Evolutionary conservation across 2,888 invertebrate genomes (phyloP), one percentile per base, ranked within the genome.

Genomic region (Netelia inedita): DNA sequence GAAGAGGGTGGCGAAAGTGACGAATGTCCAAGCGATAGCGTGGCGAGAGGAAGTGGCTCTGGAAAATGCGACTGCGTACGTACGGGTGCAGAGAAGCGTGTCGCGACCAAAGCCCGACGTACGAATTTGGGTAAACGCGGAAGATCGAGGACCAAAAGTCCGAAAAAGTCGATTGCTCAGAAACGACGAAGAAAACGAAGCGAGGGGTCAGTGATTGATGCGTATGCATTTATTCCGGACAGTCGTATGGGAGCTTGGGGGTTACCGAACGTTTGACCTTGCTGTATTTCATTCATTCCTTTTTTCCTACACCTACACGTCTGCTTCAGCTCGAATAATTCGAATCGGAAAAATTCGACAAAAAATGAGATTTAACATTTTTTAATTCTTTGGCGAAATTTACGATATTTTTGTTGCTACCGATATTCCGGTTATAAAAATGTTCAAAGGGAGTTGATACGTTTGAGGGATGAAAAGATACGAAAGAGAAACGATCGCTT

Each of bases 131-230:
- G 81, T 19, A 85, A 85, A 28, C 78, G 81, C 8, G 81, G 55
- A 65, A 63, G 81, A 65, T 71, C 84, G 43, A 81, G 78, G 35
- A 85, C 81, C 65, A 85, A 78, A 23, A 85, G 84, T 53, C 84
- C 84, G 1, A 74, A 50, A 5, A 78, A 68, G 19, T 10, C 78
- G 8, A 23, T 41, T 14, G 71, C 50, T 10, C 78, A 69, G 41
- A 85, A 85, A 65, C 81, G 84, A 19, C 74, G 78, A 65, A 73
- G 73, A 74, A 69, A 85, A 50, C 63, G 55, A 3, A 81, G 78
- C 69, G 55, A 55, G 1, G 65, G 78, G 84, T 81, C 35, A 78
- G 63, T 50, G 41, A 55, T n/a, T 57, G 10, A 19, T 10, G 10
- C 6, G 11, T 46, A 46, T 14, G 3, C 1, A 46, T 14, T 14